Base-by-base conservation (phyloP, 2,888 invertebrate species). In the Apamea crenata region DNA sequence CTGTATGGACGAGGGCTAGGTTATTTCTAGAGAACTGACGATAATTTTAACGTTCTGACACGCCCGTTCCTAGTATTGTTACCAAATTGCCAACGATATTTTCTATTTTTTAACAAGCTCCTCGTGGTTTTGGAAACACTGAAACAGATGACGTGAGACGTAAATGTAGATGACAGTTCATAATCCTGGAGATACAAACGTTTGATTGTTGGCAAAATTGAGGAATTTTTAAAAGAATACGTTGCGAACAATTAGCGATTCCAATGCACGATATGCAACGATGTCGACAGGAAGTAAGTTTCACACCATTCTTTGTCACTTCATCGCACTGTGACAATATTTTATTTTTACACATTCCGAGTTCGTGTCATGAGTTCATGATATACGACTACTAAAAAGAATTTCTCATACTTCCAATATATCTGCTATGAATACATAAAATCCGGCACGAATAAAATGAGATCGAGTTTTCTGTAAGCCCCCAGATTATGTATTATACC, bases 11-110 rank as follows among this genome's bases (percentile, higher is more conserved):
- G 88, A 88, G 88, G 89, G 91, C 90, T 89, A 87, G 88, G 89
- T 89, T 93, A 93, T 93, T 93, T 93, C 91, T 91, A 92, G 91
- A 91, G 91, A 90, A 87, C 85, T 86, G 81, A 82, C 88, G 91
- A 90, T 92, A 92, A 91, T 91, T 91, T 91, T 92, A 92, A 90
- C 88, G 81, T 84, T 89, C 87, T 91, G 92, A 93, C 92, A 92
- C 92, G 92, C 90, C 89, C 85, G 89, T 91, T 92, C 90, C 75
- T 73, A 84, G 88, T 90, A 92, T 82, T 85, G 78, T 86, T 81
- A 87, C 76, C 68, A 63, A 87, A 83, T 74, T 75, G 85, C 77
- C 86, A 82, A 74, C 85, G 73, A 81, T 73, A 82, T 83, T 89
- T 82, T 87, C 85, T 82, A 77, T 88, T 87, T 88, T 85, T 78